Base-by-base conservation (phyloP, 2,888 invertebrate species). In the Diarsia dahlii region DNA sequence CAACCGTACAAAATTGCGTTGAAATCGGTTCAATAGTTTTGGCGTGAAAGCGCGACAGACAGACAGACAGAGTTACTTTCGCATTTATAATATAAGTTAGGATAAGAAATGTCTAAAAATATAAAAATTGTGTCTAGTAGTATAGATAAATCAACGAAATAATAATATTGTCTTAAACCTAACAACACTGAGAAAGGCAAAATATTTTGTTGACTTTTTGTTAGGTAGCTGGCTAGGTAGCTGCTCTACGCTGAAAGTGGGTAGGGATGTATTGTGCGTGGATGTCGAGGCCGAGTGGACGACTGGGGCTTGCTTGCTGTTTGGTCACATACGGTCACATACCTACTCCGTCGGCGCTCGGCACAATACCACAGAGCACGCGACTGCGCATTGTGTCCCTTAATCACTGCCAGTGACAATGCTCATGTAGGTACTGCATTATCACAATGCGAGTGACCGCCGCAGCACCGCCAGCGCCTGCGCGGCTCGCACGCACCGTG, bases 361-460 rank as follows among this genome's bases (percentile, higher is more conserved):
- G 39, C n/a, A 63, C 45, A 63, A 63, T 63, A 45, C 8, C 13
- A 63, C 45, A 63, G 39, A 8, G 3, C 13, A 39, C 8, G 45
- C 45, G 63, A n/a, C 39, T 63, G 63, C 8, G 63, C 63, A 63
- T 63, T 63, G 63, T 63, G 63, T 18, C 39, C 62, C n/a, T 18
- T 34, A 28, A 60, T 18, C 58, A 60, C 58, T 60, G 18, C 58
- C 63, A n/a, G 63, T 45, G n/a, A 63, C 63, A 63, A 45, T 45
- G 45, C 63, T 1, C 13, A 45, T 45, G 63, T 28, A 28, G 28
- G 28, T 63, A 63, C 63, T 63, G 45, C 62, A 63, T 63, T 45
- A 63, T 63, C 45, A 45, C n/a, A 63, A 63, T 63, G n/a, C 63
- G 63, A 63, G 63, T 15, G 63, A 45, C 45, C 63, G 63, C 39